Base-by-base conservation (phyloP, 2,888 invertebrate species). In the Pammene aurita region DNA sequence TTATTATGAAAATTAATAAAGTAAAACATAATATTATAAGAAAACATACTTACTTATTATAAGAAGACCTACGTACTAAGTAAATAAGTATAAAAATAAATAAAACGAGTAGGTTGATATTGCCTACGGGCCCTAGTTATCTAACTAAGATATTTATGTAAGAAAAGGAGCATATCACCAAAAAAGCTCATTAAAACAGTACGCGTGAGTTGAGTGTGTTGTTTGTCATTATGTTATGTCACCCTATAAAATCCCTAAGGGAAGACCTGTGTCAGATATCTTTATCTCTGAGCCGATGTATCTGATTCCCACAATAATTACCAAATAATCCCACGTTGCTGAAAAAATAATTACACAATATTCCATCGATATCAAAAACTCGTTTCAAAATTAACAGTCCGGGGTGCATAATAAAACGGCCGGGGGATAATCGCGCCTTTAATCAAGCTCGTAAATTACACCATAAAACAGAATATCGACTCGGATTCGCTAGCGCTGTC, bases 341-440 rank as follows among this genome's bases (percentile, higher is more conserved):
- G 16, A 50, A 46, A 67, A 52, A 34, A 48, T 55, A 46, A 61
- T 46, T 11, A 26, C 64, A 58, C 57, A 58, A 58, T 58, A 58
- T 52, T 54, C 18, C 38, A 54, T 46, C 52, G 54, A 35, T 46
- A 64, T 46, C 34, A 42, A 64, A 58, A 64, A 58, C 57, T 60
- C 68, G 57, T 35, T 63, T 57, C 52, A 44, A 63, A 68, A 63
- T 63, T 63, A 58, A 68, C 64, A 58, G 13, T 56, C 48, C 56
- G 46, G 61, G 62, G 41, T 56, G 69, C 60, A 60, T 65, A 69
- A 69, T 65, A 64, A 63, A 68, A 63, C 52, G 58, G 52, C 41
- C 34, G 55, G 58, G 18, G 46, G 58, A 65, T 65, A 54, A 69
- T 60, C 60, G 55, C 10, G 60, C 54, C 64, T 69, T 65, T 65